Percentiles rank a stretch among this genome's conserved stretches.
Evolutionary conservation across 1,140 invertebrate species (phyloP).

Genomic region (Drosophila ercepeae): DNA sequence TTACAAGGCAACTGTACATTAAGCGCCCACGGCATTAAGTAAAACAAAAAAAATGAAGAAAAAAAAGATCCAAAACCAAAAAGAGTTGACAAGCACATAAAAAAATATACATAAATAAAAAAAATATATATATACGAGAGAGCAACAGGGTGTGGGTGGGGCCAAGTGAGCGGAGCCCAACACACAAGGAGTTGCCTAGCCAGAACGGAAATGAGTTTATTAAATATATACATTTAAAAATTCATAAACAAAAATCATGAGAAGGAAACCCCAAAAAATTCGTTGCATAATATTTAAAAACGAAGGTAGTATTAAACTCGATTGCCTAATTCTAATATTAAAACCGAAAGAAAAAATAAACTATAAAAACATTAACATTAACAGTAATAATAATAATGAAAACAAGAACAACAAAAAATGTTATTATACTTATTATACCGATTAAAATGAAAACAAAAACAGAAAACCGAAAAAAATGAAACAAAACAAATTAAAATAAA

Average conservation of each 20-base stretch:
- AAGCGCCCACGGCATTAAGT: conserved; percentile 76
- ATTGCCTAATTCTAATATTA: conserved; percentile 84
- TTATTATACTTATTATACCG: conserved; percentile 84
- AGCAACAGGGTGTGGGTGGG: conserved; percentile 48
- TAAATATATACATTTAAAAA: conserved; percentile 79
- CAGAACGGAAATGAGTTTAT: conserved; percentile 80
- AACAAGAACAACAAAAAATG: conserved; percentile 77
- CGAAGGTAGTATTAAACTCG: conserved; percentile 83
- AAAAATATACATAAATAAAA: conserved; percentile 40
- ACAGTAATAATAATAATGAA: conserved; percentile 76
- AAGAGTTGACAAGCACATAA: conserved; percentile 72
- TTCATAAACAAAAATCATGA: conserved; percentile 62
- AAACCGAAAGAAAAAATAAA: conserved; percentile 61
- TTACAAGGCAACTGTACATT: conserved; percentile 82
- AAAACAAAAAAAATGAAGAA: conserved; percentile 19
- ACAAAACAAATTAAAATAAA: conserved; percentile 83
- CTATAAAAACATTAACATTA: conserved; percentile 79
- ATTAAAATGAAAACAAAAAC: conserved; percentile 80
- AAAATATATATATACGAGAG: conserved; percentile 47
- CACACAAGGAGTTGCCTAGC: conserved; percentile 67
- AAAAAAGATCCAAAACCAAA: conserved; percentile 46
- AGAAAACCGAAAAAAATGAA: conserved; percentile 78
- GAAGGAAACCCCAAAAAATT: conserved; percentile 66
- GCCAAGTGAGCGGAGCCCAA: conserved; percentile 26
- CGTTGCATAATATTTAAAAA: conserved; percentile 82